These are phyloP conservation scores for Eremophila alpestris DNA, from an alignment of 2,797 vertebrate species.

Conservation along the genomic window DNA sequence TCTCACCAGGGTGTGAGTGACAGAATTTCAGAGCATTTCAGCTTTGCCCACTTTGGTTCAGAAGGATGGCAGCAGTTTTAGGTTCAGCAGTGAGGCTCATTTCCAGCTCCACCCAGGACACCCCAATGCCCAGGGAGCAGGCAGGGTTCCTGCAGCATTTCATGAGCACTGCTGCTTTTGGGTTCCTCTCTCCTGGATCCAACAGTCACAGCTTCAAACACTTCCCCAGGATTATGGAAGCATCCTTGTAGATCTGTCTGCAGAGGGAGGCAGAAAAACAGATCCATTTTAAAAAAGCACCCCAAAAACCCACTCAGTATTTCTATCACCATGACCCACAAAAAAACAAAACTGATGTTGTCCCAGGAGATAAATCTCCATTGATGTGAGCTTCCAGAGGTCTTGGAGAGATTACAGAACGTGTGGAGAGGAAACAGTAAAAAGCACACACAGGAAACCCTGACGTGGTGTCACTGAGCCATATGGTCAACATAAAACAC, in stretches of 20 bases:
- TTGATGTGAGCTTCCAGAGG: neutral
- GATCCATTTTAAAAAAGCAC: neutral
- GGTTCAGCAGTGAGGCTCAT: neutral
- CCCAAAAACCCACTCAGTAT: neutral
- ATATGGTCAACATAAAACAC: neutral
- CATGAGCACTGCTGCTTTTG: neutral
- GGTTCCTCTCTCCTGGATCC: neutral
- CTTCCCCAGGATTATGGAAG: neutral
- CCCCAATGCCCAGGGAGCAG: neutral
- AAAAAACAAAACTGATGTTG: neutral
- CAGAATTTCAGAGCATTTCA: neutral
- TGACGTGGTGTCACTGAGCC: neutral
- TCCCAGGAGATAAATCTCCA: neutral
- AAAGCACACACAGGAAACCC: neutral
- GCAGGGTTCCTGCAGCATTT: neutral
- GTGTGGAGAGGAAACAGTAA: slow-evolving; percentile 22
- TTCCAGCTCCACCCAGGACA: neutral
- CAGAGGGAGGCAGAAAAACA: neutral
- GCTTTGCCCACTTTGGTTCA: neutral
- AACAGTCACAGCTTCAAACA: neutral
- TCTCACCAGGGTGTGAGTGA: neutral
- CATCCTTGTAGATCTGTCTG: neutral
- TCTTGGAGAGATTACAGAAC: neutral
- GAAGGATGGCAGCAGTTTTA: neutral
- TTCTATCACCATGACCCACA: neutral